Evolutionary conservation across 2,888 invertebrate genomes (phyloP), one percentile per base, ranked within the genome.

Genomic region (Phorcus lineatus): DNA sequence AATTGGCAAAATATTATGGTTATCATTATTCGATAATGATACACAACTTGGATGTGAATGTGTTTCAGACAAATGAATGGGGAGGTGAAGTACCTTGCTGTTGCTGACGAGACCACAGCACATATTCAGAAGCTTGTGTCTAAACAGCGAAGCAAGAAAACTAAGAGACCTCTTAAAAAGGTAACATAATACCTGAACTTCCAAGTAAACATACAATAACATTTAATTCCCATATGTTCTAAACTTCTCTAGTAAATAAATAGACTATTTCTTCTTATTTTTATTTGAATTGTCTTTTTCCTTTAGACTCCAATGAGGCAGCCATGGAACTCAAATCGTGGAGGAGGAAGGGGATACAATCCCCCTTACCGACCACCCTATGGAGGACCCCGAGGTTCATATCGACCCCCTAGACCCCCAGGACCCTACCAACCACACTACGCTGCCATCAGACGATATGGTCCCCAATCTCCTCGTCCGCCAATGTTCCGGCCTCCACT

Each of bases 111-210:
- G 75, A 78, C 85, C 11, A 91, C 90, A 0, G 86, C 88, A 1
- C 90, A 91, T 75, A 88, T 91, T 1, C 86, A 89, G 74, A 87
- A 86, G 22, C 77, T 91, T 74, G 89, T 91, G n/a, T 84, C 85
- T n/a, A 88, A 88, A 77, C 91, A 91, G 77, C 87, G 81, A 57
- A 78, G 81, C 36, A 83, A 83, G 70, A 83, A 82, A 47, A 67
- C 36, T 2, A 74, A 67, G 62, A 28, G 76, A 28, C 76, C 76
- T 28, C 55, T 76, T 13, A 17, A 28, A 9, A 74, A 13, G 52
- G 74, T 74, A 52, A 53, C 16, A 11, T 3, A 24, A 47, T 11
- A 11, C 47, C 1, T 9, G 11, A 47, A 47, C 47, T 47, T 47
- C 47, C 7, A 6, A 6, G 47, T 47, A 47, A 47, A 47, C 36